Percentiles rank a stretch among this genome's conserved stretches.
Evolutionary conservation across 2,797 vertebrate genomes (phyloP).

Genomic region (Periophthalmus magnuspinnatus): DNA sequence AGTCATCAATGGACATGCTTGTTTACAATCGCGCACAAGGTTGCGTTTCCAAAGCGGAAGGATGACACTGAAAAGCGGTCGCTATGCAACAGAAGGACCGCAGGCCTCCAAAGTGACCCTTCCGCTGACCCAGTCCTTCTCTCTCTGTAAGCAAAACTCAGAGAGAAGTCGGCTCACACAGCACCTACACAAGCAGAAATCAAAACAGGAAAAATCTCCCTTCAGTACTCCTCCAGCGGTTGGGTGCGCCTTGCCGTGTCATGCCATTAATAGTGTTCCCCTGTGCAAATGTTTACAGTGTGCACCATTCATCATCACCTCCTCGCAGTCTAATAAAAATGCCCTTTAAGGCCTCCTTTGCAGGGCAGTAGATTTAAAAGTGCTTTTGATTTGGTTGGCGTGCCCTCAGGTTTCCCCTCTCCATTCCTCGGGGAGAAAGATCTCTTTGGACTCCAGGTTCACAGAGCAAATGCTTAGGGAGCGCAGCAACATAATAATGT

Average conservation of each 20-base stretch:
- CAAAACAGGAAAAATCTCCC: constrained; percentile 33
- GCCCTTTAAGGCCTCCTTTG: constrained; percentile 65
- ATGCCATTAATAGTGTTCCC: constrained; percentile 69
- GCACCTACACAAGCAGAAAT: constrained; percentile 59
- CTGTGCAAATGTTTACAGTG: constrained; percentile 64
- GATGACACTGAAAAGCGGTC: constrained; percentile 60
- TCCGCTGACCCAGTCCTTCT: constrained; percentile 63
- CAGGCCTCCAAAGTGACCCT: constrained; percentile 52
- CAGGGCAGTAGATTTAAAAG: constrained; percentile 56
- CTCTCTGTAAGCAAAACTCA: constrained; percentile 66
- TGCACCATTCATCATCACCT: constrained; percentile 74
- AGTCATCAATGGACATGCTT: constrained; percentile 47
- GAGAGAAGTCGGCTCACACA: constrained; percentile 67
- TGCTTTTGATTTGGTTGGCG: constrained; percentile 55
- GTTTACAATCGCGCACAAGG: constrained; percentile 53
- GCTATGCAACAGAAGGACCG: constrained; percentile 55
- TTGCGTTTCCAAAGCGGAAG: constrained; percentile 46
- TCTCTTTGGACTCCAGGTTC: constrained; percentile 62
- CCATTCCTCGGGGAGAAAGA: constrained; percentile 51
- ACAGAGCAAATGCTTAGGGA: constrained; percentile 62
- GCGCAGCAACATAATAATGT: constrained; percentile 57
- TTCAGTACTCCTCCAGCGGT: constrained; percentile 44
- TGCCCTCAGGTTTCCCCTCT: constrained; percentile 59
- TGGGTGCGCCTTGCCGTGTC: constrained; percentile 55
- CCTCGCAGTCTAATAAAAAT: constrained; percentile 63